Evolutionary conservation across 2,797 vertebrate genomes (phyloP).

Genomic region (Enteromius fasciolatus): DNA sequence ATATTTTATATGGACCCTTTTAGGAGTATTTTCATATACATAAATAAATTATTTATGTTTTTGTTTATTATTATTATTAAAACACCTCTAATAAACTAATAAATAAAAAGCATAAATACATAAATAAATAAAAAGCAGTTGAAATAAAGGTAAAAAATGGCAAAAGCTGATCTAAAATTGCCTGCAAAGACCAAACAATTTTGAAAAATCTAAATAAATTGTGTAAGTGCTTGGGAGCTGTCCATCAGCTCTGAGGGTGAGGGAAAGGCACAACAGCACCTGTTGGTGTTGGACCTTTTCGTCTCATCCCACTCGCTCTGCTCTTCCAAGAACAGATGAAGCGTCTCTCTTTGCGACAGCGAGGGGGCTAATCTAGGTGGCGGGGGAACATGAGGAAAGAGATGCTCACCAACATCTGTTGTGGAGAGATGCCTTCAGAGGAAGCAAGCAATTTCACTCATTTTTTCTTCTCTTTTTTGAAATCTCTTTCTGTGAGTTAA

Average conservation of each 20-base stretch:
- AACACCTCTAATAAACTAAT: too few species aligned
- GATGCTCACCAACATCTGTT: constrained; percentile 44
- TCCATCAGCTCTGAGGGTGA: constrained; percentile 11
- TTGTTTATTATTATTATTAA: too few species aligned
- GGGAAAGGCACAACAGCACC: constrained; percentile 29
- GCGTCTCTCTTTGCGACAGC: constrained; percentile 31
- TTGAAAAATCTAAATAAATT: constrained; percentile 17
- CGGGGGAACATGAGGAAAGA: constrained; percentile 16
- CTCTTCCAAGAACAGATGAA: constrained; percentile 39
- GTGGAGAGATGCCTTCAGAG: constrained; percentile 24
- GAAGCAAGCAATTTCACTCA: neutral
- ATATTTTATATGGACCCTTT: too few species aligned
- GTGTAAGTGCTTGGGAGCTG: constrained; percentile 52
- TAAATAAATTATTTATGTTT: too few species aligned
- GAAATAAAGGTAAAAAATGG: neutral
- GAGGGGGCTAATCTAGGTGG: constrained; percentile 36
- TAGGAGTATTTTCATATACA: too few species aligned
- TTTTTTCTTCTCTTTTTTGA: neutral
- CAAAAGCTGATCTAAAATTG: neutral
- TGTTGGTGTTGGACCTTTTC: constrained; percentile 36
- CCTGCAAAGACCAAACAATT: neutral
- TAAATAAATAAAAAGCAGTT: neutral
- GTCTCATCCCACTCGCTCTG: constrained; percentile 14
- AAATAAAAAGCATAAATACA: too few species aligned
- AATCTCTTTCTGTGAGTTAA: constrained; percentile 73